phyloP scores from a whole-genome alignment of 2,797 vertebrate genomes.

The Hipposideros larvatus region DNA sequence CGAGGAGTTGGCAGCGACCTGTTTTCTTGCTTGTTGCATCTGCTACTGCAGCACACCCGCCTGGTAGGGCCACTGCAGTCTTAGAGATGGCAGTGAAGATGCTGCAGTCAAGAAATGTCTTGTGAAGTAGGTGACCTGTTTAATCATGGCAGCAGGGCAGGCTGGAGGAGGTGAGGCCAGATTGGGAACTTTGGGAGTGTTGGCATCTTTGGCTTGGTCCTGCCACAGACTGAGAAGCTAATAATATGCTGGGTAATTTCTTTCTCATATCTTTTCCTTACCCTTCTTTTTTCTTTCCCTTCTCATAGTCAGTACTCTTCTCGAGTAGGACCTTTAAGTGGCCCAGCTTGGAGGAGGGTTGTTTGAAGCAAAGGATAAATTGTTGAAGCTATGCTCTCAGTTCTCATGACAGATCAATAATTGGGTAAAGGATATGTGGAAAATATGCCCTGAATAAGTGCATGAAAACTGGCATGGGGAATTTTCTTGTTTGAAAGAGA shows the following conservation, averaged over 20 bases:
- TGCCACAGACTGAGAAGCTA: not conserved
- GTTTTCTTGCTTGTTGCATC: not conserved
- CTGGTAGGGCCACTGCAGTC: too few relatives aligned
- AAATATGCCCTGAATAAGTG: not conserved
- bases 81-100: not conserved
- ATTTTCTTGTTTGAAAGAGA: conserved; percentile 14
- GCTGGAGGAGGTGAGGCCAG: not conserved
- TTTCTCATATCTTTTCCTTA: not conserved
- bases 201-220: not conserved
- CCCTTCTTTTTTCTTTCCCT: not conserved
- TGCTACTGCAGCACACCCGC: not conserved
- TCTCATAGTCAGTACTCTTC: not conserved
- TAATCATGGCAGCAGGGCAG: not conserved
- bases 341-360: not conserved
- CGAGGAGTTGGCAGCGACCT: not conserved
- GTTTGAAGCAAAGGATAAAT: conserved; percentile 16
- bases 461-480: not conserved
- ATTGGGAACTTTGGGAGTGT: not conserved
- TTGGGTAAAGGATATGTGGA: not conserved
- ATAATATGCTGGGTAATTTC: not conserved
- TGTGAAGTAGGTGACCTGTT: not conserved
- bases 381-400: not conserved
- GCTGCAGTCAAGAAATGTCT: not conserved
- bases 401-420: not conserved
- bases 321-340: not conserved